A percentile compares a stretch with the other conserved stretches of the same genome.
phyloP scores from a whole-genome alignment of 2,113 vertebrate genomes.

The Caretta caretta region DNA sequence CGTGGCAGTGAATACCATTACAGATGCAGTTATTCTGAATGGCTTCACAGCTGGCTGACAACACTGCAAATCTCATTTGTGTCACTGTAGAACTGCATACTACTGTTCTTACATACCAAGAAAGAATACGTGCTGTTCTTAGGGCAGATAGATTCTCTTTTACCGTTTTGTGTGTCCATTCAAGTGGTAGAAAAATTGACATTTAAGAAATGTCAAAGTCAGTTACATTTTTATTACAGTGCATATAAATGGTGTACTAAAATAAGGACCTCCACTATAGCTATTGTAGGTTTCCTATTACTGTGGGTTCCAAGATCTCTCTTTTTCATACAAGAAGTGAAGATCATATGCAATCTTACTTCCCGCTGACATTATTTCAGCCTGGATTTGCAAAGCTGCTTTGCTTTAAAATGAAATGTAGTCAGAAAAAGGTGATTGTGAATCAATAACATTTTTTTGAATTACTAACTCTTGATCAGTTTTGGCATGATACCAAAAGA shows the following conservation, averaged over 20 bases:
- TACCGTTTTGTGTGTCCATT: background rate
- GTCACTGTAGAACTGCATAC: background rate
- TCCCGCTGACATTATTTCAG: background rate
- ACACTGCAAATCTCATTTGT: background rate
- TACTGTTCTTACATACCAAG: background rate
- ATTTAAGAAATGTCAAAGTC: background rate
- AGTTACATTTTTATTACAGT: background rate
- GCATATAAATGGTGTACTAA: accelerated
- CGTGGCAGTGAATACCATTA: background rate
- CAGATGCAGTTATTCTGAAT: background rate
- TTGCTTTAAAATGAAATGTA: background rate
- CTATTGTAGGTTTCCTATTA: background rate
- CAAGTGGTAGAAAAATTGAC: background rate
- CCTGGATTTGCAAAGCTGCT: background rate
- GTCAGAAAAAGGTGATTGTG: background rate
- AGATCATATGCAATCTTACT: background rate
- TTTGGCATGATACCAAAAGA: background rate
- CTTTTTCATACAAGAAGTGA: background rate
- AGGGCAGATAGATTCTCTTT: background rate
- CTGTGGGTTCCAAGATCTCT: background rate
- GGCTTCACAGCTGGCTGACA: background rate
- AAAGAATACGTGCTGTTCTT: background rate
- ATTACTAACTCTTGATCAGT: background rate
- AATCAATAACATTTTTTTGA: background rate
- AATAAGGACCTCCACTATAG: background rate